A percentile compares a stretch with the other conserved stretches of the same genome.
Conservation (phyloP, 2,797 vertebrate species). For the Oryzias sinensis region DNA sequence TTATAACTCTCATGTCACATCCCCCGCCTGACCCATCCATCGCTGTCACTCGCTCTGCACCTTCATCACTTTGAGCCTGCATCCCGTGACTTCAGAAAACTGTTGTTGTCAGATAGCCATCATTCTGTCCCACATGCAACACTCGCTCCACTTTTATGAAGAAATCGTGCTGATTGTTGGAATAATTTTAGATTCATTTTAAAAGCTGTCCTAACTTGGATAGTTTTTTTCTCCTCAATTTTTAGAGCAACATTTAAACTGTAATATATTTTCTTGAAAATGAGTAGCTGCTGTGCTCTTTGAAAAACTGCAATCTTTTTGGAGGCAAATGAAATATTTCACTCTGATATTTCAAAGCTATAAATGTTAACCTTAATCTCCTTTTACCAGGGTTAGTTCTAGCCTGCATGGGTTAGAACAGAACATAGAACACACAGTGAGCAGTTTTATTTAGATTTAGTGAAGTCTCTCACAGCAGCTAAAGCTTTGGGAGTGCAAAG, state of each 20-base stretch:
- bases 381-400: too few species aligned
- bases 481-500: too few species aligned
- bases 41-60: slow-evolving; percentile 1
- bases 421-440: too few species aligned
- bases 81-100: neutral
- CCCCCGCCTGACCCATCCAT: neutral
- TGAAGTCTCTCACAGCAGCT: too few species aligned
- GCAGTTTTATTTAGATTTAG: too few species aligned
- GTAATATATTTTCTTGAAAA: neutral
- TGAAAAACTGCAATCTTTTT: neutral
- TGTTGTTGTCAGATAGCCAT: neutral
- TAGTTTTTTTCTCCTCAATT: neutral
- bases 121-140: neutral
- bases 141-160: neutral
- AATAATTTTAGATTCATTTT: neutral
- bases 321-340: neutral
- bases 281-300: neutral
- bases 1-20: neutral
- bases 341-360: neutral
- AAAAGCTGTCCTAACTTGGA: neutral
- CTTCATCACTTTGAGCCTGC: neutral
- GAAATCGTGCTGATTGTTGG: neutral
- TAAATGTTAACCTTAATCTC: neutral
- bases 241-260: neutral
- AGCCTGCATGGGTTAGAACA: too few species aligned